Evolutionary conservation across 2,113 vertebrate species (phyloP).

Genomic region (Brevimyrus niger): DNA sequence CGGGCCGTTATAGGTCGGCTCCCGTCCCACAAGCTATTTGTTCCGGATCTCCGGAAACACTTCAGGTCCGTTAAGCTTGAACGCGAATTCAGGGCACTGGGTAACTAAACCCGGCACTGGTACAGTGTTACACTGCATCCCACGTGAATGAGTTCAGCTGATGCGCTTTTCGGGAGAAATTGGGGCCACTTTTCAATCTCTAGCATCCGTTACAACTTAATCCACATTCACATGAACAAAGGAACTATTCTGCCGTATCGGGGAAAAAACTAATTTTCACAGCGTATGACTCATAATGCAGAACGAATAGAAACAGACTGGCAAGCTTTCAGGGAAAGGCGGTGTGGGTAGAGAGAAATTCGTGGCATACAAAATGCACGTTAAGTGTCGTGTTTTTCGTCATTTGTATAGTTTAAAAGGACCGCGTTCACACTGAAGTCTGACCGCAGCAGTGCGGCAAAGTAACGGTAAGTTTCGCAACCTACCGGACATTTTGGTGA

Average conservation of each 20-base stretch:
- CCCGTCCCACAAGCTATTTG: background rate
- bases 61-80: background rate
- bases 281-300: background rate
- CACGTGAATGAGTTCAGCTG: background rate
- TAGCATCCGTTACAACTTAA: background rate
- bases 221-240: background rate
- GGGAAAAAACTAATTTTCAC: background rate
- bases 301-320: background rate
- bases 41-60: background rate
- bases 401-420: background rate
- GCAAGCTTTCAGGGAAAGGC: background rate
- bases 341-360: background rate
- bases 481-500: background rate
- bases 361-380: background rate
- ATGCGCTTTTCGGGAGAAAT: background rate
- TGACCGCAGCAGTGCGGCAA: background rate
- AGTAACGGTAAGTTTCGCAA: background rate
- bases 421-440: background rate
- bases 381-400: background rate
- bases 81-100: background rate
- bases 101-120: background rate
- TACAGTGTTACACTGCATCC: background rate
- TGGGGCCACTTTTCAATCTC: background rate
- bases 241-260: background rate
- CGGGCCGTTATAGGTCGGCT: background rate